These are phyloP conservation scores for Brachyistius frenatus DNA, from an alignment of 2,113 vertebrate genomes.

Conservation along the genomic window DNA sequence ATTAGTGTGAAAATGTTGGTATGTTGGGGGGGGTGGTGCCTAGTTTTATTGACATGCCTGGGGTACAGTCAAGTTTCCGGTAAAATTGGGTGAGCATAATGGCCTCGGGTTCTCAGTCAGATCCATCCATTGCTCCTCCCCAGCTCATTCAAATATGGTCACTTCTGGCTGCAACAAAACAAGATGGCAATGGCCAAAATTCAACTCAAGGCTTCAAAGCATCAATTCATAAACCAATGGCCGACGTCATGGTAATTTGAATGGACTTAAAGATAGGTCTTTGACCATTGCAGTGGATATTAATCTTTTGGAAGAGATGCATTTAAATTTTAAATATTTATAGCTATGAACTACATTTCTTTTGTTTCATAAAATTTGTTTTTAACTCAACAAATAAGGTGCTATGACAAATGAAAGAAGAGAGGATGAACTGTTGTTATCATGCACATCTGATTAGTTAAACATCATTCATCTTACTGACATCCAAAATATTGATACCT, in stretches of 20 bases:
- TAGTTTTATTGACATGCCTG: too few relatives aligned
- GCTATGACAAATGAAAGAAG: too few relatives aligned
- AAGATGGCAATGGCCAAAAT: neutral
- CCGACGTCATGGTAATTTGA: neutral
- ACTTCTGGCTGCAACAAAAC: too few relatives aligned
- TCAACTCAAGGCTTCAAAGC: too few relatives aligned
- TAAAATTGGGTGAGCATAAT: too few relatives aligned
- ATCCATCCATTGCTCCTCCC: too few relatives aligned
- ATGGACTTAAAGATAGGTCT: neutral
- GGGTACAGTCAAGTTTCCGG: too few relatives aligned
- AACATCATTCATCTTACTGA: constrained; percentile 7
- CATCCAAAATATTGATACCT: too few relatives aligned
- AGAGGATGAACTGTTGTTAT: neutral
- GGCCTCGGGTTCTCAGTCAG: too few relatives aligned
- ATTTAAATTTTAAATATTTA: neutral
- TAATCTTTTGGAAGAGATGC: neutral
- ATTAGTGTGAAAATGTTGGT: too few relatives aligned
- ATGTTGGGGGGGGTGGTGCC: too few relatives aligned
- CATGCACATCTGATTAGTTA: neutral
- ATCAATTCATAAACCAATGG: neutral
- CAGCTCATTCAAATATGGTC: too few relatives aligned
- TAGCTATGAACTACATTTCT: neutral
- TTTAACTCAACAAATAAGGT: neutral
- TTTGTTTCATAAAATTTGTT: neutral
- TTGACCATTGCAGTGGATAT: neutral